These are phyloP conservation scores for Hypena proboscidalis DNA, from an alignment of 2,888 invertebrate genomes.

Conservation along the genomic window DNA sequence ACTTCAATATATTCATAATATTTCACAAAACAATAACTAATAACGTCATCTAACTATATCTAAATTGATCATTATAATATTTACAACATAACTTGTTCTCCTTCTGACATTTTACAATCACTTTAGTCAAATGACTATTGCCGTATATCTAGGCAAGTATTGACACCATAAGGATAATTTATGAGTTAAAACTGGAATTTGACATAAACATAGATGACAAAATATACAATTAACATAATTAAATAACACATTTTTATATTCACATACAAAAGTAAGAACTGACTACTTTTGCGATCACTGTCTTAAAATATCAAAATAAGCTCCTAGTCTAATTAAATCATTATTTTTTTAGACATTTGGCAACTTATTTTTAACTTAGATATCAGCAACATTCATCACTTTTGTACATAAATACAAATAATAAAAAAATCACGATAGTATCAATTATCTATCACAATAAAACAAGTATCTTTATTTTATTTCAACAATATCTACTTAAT, in stretches of 20 bases:
- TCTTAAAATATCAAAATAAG: slow-evolving; percentile 4
- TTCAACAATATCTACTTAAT: slow-evolving; percentile 1
- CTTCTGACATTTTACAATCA: slow-evolving; percentile 20
- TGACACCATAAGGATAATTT: slow-evolving; percentile 29
- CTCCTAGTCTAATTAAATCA: not conserved
- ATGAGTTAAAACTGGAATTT: slow-evolving; percentile 30
- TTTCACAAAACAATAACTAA: slow-evolving; percentile 81
- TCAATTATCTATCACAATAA: slow-evolving; percentile 52
- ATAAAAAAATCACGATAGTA: slow-evolving; percentile 23
- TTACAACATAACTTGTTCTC: slow-evolving; percentile 60
- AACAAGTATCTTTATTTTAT: slow-evolving; percentile 21
- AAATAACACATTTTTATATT: slow-evolving; percentile 49
- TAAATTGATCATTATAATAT: slow-evolving; percentile 69
- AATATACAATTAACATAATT: slow-evolving; percentile 60
- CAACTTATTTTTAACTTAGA: too few relatives aligned
- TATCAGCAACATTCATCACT: slow-evolving; percentile 23
- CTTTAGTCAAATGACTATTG: not conserved
- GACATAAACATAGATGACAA: slow-evolving; percentile 48
- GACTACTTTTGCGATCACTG: not conserved
- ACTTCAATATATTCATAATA: slow-evolving; percentile 82
- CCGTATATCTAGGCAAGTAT: slow-evolving; percentile 26
- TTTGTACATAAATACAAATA: slow-evolving; percentile 44
- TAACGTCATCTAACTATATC: slow-evolving; percentile 66
- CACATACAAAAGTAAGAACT: slow-evolving; percentile 48
- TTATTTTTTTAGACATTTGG: too few relatives aligned